Conservation (phyloP, 2,113 vertebrate genomes). For the Pollachius pollachius region DNA sequence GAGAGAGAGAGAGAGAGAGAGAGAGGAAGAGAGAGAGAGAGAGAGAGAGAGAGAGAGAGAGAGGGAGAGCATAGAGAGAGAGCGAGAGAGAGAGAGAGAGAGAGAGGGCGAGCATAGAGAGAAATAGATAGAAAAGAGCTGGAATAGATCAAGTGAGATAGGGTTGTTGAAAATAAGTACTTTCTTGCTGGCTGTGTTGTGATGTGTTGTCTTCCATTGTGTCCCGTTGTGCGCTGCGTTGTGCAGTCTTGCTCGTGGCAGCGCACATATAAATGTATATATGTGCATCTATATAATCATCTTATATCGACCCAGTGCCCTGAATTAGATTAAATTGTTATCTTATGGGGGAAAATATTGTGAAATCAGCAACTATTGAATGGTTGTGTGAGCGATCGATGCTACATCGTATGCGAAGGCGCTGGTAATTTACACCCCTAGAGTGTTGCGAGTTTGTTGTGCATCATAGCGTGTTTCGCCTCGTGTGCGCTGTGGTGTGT, state of each 20-base stretch:
- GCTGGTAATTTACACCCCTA: no score
- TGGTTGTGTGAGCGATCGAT: no score
- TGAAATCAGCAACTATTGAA: no score
- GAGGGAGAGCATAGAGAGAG: neutral
- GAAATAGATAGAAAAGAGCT: neutral
- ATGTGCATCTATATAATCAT: no score
- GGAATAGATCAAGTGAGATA: no score
- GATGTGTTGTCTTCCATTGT: neutral
- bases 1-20: no score
- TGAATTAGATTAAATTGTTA: no score
- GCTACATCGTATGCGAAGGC: no score
- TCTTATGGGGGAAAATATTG: no score
- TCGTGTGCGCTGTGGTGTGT: neutral
- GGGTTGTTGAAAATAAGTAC: neutral
- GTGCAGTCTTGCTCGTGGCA: neutral
- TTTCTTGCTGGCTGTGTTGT: neutral
- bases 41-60: neutral
- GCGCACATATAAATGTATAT: neutral
- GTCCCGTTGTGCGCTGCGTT: neutral
- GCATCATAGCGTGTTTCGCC: neutral
- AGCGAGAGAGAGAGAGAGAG: neutral
- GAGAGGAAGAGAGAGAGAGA: neutral
- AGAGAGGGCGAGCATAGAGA: neutral
- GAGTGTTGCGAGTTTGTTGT: neutral
- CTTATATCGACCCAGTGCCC: no score